Evolutionary conservation across 2,888 invertebrate species (phyloP).

Genomic region (Chaetogeoica ovagalla): DNA sequence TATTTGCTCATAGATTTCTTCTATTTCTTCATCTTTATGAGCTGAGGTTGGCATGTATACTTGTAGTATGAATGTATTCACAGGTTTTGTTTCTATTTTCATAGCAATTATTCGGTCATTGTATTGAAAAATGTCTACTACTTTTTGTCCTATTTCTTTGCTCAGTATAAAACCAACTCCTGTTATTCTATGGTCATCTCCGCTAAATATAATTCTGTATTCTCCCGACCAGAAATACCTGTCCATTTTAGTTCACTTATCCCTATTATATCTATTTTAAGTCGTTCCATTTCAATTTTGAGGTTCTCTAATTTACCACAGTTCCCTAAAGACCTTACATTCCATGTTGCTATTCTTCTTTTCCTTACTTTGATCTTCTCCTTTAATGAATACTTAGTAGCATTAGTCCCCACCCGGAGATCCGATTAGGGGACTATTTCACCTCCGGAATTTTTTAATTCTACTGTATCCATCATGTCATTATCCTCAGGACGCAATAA

Average conservation of each 20-base stretch:
- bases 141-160: not conserved
- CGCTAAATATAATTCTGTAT: slow-evolving; percentile 22
- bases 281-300: too few species aligned
- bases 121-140: not conserved
- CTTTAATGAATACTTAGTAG: too few species aligned
- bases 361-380: too few species aligned
- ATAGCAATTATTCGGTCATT: not conserved
- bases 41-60: not conserved
- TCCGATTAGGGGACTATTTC: slow-evolving; percentile 19
- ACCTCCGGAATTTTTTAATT: slow-evolving; percentile 7
- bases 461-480: too few species aligned
- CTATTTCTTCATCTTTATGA: not conserved
- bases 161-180: not conserved
- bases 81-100: slow-evolving; percentile 12
- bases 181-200: slow-evolving; percentile 3
- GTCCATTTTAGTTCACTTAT: slow-evolving; percentile 35
- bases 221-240: slow-evolving; percentile 30
- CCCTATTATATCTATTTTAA: too few species aligned
- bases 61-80: not conserved
- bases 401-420: slow-evolving; percentile 14
- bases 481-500: too few species aligned
- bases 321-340: too few species aligned
- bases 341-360: too few species aligned
- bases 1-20: too few species aligned
- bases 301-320: too few species aligned